Conservation (phyloP, 1,140 invertebrate genomes). For the Camponotus pennsylvanicus region DNA sequence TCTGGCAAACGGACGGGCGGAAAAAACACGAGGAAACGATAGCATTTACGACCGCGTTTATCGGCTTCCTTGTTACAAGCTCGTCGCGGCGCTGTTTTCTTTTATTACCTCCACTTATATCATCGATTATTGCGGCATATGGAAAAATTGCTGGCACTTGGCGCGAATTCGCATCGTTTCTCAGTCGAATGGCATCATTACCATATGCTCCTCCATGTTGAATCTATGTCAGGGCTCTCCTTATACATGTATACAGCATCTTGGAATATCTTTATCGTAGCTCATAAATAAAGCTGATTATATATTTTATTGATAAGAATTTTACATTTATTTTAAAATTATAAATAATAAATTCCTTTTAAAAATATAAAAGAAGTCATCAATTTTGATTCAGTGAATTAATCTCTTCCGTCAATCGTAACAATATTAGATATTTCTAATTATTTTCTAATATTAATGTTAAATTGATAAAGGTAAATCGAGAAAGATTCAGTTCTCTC, state of each 20-base stretch:
- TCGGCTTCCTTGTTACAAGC: constrained; percentile 68
- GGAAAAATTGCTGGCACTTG: constrained; percentile 49
- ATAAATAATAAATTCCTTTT: neutral
- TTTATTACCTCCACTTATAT: constrained; percentile 34
- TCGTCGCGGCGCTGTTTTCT: constrained; percentile 62
- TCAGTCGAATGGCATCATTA: constrained; percentile 61
- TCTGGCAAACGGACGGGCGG: constrained; percentile 10
- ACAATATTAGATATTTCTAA: too few relatives aligned
- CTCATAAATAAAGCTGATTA: neutral
- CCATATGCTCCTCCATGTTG: constrained; percentile 46
- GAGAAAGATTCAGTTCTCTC: neutral
- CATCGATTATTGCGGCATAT: constrained; percentile 42
- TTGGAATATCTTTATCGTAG: neutral
- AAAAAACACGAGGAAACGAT: constrained; percentile 50
- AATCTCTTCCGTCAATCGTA: neutral
- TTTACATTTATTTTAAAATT: neutral
- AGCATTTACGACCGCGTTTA: constrained; percentile 73
- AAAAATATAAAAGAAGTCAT: neutral
- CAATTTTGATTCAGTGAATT: neutral
- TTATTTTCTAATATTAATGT: too few relatives aligned
- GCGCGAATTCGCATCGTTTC: constrained; percentile 56
- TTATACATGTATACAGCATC: neutral
- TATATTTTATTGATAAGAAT: neutral
- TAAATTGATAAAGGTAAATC: neutral
- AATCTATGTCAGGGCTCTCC: constrained; percentile 27